phyloP scores from a whole-genome alignment of 1,140 invertebrate genomes.

The Drosophila nikananu region DNA sequence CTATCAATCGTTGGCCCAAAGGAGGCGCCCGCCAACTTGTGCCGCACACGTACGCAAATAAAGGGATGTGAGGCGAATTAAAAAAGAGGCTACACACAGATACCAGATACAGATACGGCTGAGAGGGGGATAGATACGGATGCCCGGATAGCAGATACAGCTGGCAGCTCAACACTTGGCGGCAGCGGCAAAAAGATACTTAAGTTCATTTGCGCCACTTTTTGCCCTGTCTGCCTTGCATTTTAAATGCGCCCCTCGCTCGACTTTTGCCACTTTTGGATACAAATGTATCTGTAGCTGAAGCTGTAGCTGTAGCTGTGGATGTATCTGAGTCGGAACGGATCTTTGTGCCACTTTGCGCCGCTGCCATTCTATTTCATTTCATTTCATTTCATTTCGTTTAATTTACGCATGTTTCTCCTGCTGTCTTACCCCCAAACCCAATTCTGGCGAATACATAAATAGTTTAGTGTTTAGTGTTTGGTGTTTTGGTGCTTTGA shows the following conservation, averaged over 20 bases:
- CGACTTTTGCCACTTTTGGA: slow-evolving; percentile 11
- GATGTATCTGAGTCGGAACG: slow-evolving; percentile 31
- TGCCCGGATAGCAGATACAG: slow-evolving; percentile 26
- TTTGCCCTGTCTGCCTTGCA: slow-evolving; percentile 52
- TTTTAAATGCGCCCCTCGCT: slow-evolving; percentile 60
- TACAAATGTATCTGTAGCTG: slow-evolving; percentile 42
- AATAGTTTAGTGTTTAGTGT: slow-evolving; percentile 27
- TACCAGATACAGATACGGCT: slow-evolving; percentile 34
- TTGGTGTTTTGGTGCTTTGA: neutral
- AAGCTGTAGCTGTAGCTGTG: neutral
- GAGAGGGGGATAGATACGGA: too few species aligned
- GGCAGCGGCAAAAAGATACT: slow-evolving; percentile 46
- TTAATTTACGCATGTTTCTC: slow-evolving; percentile 30
- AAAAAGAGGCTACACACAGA: slow-evolving; percentile 58
- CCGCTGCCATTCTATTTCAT: slow-evolving; percentile 24
- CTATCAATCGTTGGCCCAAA: slow-evolving; percentile 55
- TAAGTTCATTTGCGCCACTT: slow-evolving; percentile 82
- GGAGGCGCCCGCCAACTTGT: slow-evolving; percentile 3
- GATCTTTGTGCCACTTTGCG: slow-evolving; percentile 65
- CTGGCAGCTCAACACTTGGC: slow-evolving; percentile 45
- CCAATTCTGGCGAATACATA: slow-evolving; percentile 16
- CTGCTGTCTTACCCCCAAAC: neutral
- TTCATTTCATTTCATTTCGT: slow-evolving; percentile 34
- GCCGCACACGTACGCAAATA: slow-evolving; percentile 77
- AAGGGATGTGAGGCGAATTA: slow-evolving; percentile 80